Evolutionary conservation across 2,113 vertebrate genomes (phyloP).

Genomic region (Empidonax traillii): DNA sequence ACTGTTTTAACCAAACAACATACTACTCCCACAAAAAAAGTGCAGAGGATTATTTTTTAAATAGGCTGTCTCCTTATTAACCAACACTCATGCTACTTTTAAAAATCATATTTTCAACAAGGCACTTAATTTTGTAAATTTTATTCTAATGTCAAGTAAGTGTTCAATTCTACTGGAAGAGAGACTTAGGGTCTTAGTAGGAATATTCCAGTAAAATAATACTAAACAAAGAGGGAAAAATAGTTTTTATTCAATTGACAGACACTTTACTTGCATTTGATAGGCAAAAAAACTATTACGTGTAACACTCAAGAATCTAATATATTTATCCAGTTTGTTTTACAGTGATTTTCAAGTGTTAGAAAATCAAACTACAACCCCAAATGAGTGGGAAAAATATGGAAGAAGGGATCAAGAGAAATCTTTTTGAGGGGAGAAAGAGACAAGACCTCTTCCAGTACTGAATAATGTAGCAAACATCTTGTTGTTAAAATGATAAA

Average conservation of each 20-base stretch:
- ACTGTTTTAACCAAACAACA: neutral
- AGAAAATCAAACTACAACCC: neutral
- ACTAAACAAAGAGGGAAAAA: conserved; percentile 15
- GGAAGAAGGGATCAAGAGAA: neutral
- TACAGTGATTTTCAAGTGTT: conserved; percentile 7
- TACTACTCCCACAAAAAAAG: neutral
- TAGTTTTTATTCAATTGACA: conserved; percentile 9
- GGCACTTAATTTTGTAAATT: conserved; percentile 19
- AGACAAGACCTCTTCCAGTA: neutral
- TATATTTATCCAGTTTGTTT: conserved; percentile 23
- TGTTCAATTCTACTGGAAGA: neutral
- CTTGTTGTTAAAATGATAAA: conserved; percentile 30
- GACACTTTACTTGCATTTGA: conserved; percentile 30
- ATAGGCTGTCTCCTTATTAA: neutral
- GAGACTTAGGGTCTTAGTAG: conserved; percentile 13
- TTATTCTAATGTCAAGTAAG: conserved; percentile 21
- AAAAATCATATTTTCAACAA: conserved; percentile 11
- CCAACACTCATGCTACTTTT: neutral
- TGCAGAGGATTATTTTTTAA: neutral
- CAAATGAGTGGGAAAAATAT: neutral
- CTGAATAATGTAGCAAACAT: conserved; percentile 25
- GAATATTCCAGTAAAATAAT: conserved; percentile 13
- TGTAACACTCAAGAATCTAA: neutral
- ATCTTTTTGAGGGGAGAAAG: neutral
- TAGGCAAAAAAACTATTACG: conserved; percentile 33